phyloP scores from a whole-genome alignment of 2,113 vertebrate species.

The Phrynosoma blainvillii region DNA sequence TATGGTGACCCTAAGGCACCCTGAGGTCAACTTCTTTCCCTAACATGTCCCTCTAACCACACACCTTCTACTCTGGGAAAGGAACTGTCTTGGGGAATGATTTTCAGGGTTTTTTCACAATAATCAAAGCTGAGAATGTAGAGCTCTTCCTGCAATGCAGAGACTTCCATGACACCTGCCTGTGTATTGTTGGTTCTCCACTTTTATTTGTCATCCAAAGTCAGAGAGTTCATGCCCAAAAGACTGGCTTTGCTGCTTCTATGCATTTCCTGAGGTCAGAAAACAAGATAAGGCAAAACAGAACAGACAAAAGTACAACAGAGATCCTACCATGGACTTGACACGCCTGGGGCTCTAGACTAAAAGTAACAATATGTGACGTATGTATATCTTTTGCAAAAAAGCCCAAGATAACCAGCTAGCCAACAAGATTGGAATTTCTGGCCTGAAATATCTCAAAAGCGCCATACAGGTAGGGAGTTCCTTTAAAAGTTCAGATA shows the following conservation, averaged over 20 bases:
- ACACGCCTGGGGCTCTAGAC: background rate
- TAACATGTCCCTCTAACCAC: background rate
- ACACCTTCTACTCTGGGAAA: background rate
- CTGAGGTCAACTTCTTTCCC: background rate
- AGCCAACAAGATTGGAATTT: background rate
- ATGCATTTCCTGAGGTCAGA: background rate
- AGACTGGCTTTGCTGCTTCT: background rate
- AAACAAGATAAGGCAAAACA: background rate
- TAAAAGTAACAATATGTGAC: background rate
- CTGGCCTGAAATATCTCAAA: background rate
- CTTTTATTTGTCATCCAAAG: background rate
- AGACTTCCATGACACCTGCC: too few species aligned
- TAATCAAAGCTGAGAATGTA: background rate
- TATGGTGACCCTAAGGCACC: too few species aligned
- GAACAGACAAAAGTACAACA: background rate
- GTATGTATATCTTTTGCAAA: background rate
- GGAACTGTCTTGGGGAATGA: background rate
- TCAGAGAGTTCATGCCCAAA: background rate
- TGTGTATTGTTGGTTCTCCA: too few species aligned
- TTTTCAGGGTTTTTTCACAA: background rate
- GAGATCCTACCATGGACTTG: too few species aligned
- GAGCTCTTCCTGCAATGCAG: background rate
- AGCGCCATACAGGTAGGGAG: background rate
- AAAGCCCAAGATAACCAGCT: background rate
- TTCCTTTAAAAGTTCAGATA: background rate